These are phyloP conservation scores for Thamnophis elegans DNA, from an alignment of 2,797 vertebrate genomes.

Conservation along the genomic window DNA sequence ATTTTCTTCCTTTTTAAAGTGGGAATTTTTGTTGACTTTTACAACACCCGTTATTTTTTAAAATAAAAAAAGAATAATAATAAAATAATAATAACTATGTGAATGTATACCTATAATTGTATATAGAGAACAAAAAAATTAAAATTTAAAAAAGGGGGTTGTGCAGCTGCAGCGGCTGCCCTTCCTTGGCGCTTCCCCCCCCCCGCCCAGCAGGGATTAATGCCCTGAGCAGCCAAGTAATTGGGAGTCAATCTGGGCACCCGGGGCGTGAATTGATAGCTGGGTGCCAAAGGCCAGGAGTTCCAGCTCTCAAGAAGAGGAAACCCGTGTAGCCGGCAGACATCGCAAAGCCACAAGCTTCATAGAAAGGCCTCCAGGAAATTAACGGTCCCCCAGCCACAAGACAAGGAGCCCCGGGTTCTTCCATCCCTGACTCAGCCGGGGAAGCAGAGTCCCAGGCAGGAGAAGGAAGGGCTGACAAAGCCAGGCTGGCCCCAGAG, in stretches of 20 bases:
- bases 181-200: background rate
- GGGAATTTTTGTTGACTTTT: no score
- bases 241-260: constrained; percentile 3
- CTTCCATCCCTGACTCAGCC: no score
- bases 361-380: constrained; percentile 63
- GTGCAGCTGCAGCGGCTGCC: background rate
- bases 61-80: no score
- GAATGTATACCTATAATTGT: no score
- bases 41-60: no score
- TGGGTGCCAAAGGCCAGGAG: constrained; percentile 67
- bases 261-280: constrained; percentile 64
- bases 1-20: no score
- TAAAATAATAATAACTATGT: no score
- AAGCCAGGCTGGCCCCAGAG: no score
- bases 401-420: no score
- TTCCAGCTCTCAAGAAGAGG: constrained; percentile 71
- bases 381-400: constrained; percentile 56
- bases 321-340: constrained; percentile 58
- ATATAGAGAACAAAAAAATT: no score
- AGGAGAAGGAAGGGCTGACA: no score
- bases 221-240: constrained; percentile 33
- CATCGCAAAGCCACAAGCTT: constrained; percentile 61
- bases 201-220: constrained; percentile 24
- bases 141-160: background rate
- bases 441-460: no score